Evolutionary conservation across 2,113 vertebrate genomes (phyloP).

Genomic region (Oreochromis tanganicae): DNA sequence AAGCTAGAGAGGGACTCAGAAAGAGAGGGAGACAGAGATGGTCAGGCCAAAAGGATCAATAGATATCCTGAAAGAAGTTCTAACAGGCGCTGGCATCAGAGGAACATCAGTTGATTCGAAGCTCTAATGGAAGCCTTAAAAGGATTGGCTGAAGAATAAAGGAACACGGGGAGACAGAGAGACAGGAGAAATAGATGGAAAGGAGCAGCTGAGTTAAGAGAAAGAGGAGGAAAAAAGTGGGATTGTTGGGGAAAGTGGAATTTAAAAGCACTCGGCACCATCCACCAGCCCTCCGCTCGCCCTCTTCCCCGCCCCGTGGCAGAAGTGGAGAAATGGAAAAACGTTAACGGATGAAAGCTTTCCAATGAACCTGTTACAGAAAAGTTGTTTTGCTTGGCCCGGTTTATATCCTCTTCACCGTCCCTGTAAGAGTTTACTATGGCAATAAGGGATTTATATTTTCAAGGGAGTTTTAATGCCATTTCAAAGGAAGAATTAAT

Average conservation of each 20-base stretch:
- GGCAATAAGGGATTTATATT: conserved; percentile 58
- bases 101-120: neutral
- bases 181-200: neutral
- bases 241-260: neutral
- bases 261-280: neutral
- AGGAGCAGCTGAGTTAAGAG: neutral
- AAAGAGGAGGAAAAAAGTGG: neutral
- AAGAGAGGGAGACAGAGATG: neutral
- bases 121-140: conserved; percentile 11
- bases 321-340: conserved; percentile 3
- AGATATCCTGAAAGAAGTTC: conserved; percentile 13
- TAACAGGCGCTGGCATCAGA: conserved; percentile 20
- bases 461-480: conserved; percentile 60
- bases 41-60: conserved; percentile 10
- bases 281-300: neutral
- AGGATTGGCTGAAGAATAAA: conserved; percentile 29
- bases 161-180: neutral
- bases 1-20: neutral
- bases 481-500: conserved; percentile 65
- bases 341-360: conserved; percentile 36
- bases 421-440: conserved; percentile 46
- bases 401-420: conserved; percentile 29
- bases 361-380: conserved; percentile 39
- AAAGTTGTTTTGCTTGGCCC: conserved; percentile 41
- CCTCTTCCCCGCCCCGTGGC: conserved; percentile 1